These are phyloP conservation scores for Dasyornis broadbenti DNA, from an alignment of 2,113 vertebrate species.

Conservation along the genomic window DNA sequence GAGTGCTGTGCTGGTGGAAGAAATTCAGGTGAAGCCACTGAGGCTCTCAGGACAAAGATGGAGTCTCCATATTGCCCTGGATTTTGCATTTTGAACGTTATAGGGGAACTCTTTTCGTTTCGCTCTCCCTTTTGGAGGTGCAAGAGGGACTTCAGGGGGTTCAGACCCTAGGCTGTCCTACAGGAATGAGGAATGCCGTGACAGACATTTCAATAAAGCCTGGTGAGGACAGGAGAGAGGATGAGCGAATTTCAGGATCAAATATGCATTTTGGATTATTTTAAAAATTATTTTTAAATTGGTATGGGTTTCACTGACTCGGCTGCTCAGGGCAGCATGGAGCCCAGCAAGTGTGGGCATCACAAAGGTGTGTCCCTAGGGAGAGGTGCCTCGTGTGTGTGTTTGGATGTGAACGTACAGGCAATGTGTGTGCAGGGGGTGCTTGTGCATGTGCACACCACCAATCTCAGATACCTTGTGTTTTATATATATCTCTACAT, in stretches of 20 bases:
- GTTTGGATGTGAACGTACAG: accelerated
- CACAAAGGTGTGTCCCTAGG: not conserved
- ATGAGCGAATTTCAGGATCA: not conserved
- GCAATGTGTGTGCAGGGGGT: not conserved
- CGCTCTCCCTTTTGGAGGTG: not conserved
- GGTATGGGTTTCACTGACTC: not conserved
- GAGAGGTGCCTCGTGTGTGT: accelerated
- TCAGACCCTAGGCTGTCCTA: not conserved
- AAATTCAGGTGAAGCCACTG: not conserved
- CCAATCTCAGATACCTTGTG: accelerated
- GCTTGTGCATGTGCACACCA: not conserved
- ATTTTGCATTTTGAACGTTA: not conserved
- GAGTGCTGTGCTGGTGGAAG: accelerated
- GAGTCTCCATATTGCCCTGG: not conserved
- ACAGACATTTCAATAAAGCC: not conserved
- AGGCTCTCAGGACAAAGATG: not conserved
- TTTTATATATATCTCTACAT: no score
- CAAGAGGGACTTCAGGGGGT: not conserved
- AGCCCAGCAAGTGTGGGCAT: not conserved
- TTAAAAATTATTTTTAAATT: not conserved
- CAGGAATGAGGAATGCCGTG: not conserved
- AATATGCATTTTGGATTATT: not conserved
- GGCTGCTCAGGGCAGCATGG: not conserved
- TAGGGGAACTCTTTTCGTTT: not conserved
- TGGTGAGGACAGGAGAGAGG: not conserved